A percentile compares a stretch with the other conserved stretches of the same genome.
These are phyloP conservation scores for Carcina quercana DNA, from an alignment of 2,888 invertebrate species.

Conservation along the genomic window DNA sequence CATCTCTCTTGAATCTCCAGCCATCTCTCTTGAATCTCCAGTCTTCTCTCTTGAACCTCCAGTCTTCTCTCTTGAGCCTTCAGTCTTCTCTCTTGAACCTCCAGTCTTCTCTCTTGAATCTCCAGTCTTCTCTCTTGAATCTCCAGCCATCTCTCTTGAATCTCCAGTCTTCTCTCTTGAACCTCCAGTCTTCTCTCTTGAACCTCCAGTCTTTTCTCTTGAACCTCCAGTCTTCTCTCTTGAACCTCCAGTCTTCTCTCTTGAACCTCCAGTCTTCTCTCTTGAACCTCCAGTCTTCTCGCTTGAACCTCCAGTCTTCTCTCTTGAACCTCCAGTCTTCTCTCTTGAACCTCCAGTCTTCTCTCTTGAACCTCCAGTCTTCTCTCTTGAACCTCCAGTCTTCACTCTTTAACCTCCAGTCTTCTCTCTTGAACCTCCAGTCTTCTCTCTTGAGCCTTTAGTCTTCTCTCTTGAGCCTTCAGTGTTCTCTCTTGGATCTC, in stretches of 20 bases:
- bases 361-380: constrained; percentile 7
- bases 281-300: constrained; percentile 10
- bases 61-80: constrained; percentile 4
- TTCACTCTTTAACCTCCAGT: constrained; percentile 2
- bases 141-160: constrained; percentile 3
- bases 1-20: constrained; percentile 9
- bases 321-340: constrained; percentile 5
- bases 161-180: constrained; percentile 4
- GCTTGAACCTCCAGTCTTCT: constrained; percentile 4
- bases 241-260: constrained; percentile 1
- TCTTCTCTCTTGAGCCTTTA: constrained; percentile 2
- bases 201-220: constrained; percentile 4
- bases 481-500: constrained; percentile 1
- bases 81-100: constrained; percentile 1
- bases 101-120: constrained; percentile 4
- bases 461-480: constrained; percentile 7
- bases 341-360: background rate
- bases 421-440: constrained; percentile 1
- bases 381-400: background rate
- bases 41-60: constrained; percentile 8
- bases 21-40: constrained; percentile 10
- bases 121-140: constrained; percentile 2
- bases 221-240: constrained; percentile 2
- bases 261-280: constrained; percentile 1
- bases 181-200: constrained; percentile 3